Base-by-base conservation (phyloP, 2,888 invertebrate species). In the Ctenicera cuprea region DNA sequence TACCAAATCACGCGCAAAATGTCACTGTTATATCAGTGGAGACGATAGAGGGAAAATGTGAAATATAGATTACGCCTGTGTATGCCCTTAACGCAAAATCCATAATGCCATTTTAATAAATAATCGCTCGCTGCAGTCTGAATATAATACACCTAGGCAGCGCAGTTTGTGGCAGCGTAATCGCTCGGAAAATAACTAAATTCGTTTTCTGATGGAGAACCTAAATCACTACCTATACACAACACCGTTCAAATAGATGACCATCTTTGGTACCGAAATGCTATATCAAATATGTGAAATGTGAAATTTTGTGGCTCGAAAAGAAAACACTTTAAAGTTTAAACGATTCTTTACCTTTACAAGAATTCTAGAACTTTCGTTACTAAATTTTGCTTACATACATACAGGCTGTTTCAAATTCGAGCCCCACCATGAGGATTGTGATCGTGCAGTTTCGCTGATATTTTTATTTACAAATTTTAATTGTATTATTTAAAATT, bases 1-100 rank as follows among this genome's bases (percentile, higher is more conserved):
- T 52, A 73, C 64, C 69, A 68, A 73, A 73, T 69, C 69, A 73
- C 73, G 68, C 65, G 64, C 69, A 67, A 73, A 73, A 73, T 72
- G 72, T 67, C 72, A 71, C 64, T 71, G 71, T 71, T 71, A 65
- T 64, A 66, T 71, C 66, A 59, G 52, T 9, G 45, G 18, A 69
- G 33, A 48, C 64, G 33, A 71, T 70, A 38, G 70, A 70, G 64
- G 64, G 64, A 64, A 64, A 71, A 70, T 54, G 52, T 71, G 71
- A 64, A 71, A 57, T 64, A 57, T 65, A 71, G 33, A 64, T 71
- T 64, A 64, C 41, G 45, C 45, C 16, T 43, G 48, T 45, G 45
- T 70, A 63, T 63, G 71, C 57, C 57, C 45, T 64, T 64, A 62
- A 71, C 57, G 64, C 20, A 71, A 71, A 64, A 71, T 71, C 71